Conservation (phyloP, 2,888 invertebrate species). For the Campopleginae sp. region DNA sequence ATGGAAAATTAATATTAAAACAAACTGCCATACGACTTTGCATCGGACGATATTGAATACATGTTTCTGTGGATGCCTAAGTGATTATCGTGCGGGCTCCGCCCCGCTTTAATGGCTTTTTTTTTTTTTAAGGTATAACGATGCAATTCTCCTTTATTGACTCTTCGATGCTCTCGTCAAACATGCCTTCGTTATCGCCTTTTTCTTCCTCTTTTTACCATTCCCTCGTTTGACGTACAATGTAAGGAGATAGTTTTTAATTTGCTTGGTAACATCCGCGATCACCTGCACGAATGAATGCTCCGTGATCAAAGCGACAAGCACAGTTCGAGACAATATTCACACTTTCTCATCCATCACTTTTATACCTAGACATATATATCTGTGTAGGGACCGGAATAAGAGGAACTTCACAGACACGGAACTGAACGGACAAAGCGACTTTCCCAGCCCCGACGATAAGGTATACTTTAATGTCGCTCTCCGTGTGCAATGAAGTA, state of each 20-base stretch:
- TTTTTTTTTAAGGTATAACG: not conserved
- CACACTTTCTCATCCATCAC: slow-evolving; percentile 7
- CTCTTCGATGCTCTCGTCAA: no score
- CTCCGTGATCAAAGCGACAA: slow-evolving; percentile 31
- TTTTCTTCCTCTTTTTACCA: not conserved
- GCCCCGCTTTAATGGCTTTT: not conserved
- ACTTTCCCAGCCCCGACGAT: slow-evolving; percentile 63
- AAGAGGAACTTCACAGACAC: not conserved
- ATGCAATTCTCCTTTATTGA: not conserved
- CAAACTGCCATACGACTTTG: not conserved
- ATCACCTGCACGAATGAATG: not conserved
- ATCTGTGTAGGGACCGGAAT: not conserved
- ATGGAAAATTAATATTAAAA: not conserved
- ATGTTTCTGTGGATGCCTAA: not conserved
- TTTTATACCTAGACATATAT: not conserved
- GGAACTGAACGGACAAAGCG: slow-evolving; percentile 58
- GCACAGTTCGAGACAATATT: slow-evolving; percentile 22
- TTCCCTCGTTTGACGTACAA: not conserved
- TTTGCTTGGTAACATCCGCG: not conserved
- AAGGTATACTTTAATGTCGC: slow-evolving; percentile 66
- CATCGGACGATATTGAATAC: not conserved
- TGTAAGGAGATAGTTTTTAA: not conserved
- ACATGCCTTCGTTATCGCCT: not conserved
- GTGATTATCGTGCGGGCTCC: not conserved
- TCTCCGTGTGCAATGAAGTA: slow-evolving; percentile 65